Evolutionary conservation across 2,888 invertebrate species (phyloP), one percentile per base, ranked within the genome.

Genomic region (Eristalinus sepulchralis): DNA sequence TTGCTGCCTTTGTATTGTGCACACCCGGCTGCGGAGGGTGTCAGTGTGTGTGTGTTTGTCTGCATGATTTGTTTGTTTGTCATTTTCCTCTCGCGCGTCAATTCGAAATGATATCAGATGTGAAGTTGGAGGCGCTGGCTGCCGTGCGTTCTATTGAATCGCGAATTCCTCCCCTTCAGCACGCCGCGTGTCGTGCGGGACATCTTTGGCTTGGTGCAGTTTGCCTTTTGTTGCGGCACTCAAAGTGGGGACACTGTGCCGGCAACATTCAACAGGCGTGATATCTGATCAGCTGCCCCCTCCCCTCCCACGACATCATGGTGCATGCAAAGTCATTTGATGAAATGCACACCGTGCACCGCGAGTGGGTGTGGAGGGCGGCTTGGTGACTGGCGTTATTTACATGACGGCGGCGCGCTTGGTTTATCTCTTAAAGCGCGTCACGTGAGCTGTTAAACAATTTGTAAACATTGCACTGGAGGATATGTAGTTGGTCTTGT

Each of bases 1-100:
- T 62, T 72, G 53, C 80, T 79, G 71, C 71, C 77, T 72, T 77
- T 85, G 64, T 83, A 77, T 88, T 80, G 62, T 39, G 47, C 6
- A 9, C 47, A 8, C 47, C 8, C 17, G 17, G 17, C n/a, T 17
- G 47, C 27, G 27, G 27, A 27, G 27, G 27, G 27, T 17, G 47
- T 47, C n/a, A n/a, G n/a, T 47, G 47, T n/a, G 39, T n/a, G 39
- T 39, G n/a, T 13, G 17, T 5, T 39, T 13, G 39, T 17, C 39
- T 39, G 39, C 39, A 39, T 39, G 39, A 39, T 47, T 47, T 47
- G 47, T 80, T 87, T 87, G 60, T 82, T 53, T 73, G 89, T 88
- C 81, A 83, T 88, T 88, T 89, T 88, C 87, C 63, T 82, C 88
- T 88, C 88, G 88, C 89, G 88, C 88, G 85, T 89, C 89, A 89